Evolutionary conservation across 2,113 vertebrate genomes (phyloP).

Genomic region (Sus scrofa): DNA sequence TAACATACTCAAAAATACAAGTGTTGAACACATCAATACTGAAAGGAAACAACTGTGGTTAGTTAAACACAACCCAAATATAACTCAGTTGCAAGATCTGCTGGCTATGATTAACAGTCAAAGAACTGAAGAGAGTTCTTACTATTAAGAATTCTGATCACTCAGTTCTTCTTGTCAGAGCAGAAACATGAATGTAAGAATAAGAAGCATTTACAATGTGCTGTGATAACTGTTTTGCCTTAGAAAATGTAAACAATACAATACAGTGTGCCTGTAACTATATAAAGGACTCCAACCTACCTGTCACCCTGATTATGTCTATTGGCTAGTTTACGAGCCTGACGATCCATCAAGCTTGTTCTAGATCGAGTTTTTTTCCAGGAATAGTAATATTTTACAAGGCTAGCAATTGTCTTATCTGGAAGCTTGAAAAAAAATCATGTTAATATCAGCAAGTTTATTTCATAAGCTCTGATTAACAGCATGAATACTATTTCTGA

Average conservation of each 20-base stretch:
- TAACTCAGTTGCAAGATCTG: background rate
- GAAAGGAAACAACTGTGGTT: slow-evolving; percentile 19
- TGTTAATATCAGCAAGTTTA: slow-evolving; percentile 60
- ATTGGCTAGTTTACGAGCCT: slow-evolving; percentile 96
- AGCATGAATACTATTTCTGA: background rate
- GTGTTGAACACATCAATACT: background rate
- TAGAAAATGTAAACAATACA: background rate
- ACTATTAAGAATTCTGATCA: background rate
- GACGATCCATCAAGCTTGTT: slow-evolving; percentile 99
- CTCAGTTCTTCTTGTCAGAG: background rate
- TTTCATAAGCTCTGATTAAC: slow-evolving; percentile 48
- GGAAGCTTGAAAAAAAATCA: slow-evolving; percentile 91
- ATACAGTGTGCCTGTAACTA: background rate
- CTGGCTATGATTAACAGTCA: background rate
- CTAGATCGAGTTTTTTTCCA: slow-evolving; percentile 99
- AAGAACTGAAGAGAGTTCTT: slow-evolving; percentile 6
- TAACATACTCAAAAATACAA: slow-evolving; percentile 21
- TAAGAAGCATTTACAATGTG: slow-evolving; percentile 31
- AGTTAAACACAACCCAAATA: background rate
- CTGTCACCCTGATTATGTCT: slow-evolving; percentile 96
- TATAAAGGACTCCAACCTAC: slow-evolving; percentile 80
- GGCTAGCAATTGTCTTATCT: slow-evolving; percentile 98
- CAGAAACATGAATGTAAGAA: background rate
- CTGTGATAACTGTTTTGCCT: background rate
- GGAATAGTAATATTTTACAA: slow-evolving; percentile 99